Conservation (phyloP, 92 coral and sea anemone genomes). For the Anthopleura xanthogrammica region DNA sequence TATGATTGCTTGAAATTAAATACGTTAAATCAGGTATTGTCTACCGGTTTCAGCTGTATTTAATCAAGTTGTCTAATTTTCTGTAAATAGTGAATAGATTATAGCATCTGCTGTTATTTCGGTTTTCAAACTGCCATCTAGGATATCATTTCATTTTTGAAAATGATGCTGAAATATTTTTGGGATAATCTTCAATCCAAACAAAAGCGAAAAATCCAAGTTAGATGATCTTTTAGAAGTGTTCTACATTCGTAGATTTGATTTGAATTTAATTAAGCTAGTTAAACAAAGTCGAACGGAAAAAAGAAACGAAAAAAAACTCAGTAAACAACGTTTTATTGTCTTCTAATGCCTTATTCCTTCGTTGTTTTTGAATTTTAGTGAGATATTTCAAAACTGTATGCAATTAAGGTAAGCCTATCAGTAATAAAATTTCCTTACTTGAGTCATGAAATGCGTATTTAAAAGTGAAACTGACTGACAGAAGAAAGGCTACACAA, state of each 20-base stretch:
- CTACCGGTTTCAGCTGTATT: background rate
- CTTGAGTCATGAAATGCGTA: too few species aligned
- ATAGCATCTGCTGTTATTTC: background rate
- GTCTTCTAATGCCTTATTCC: background rate
- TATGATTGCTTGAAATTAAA: background rate
- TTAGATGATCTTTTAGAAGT: too few species aligned
- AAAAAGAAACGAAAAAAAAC: background rate
- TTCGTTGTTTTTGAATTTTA: background rate
- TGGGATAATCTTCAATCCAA: background rate
- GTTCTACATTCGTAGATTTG: background rate
- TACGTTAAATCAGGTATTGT: background rate
- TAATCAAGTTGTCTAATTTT: conserved; percentile 6
- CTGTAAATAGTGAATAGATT: conserved; percentile 9
- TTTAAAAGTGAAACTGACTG: too few species aligned
- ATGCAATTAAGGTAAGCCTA: too few species aligned
- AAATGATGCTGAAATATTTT: background rate
- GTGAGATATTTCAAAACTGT: background rate
- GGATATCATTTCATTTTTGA: conserved; percentile 6
- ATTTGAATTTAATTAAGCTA: background rate
- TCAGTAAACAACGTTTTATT: background rate
- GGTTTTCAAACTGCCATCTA: conserved; percentile 5
- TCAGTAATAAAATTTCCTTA: too few species aligned
- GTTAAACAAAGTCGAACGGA: background rate
- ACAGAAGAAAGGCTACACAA: too few species aligned
- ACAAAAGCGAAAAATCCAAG: too few species aligned